Evolutionary conservation across 1,140 invertebrate species (phyloP).

Genomic region (Heliconius nattereri): DNA sequence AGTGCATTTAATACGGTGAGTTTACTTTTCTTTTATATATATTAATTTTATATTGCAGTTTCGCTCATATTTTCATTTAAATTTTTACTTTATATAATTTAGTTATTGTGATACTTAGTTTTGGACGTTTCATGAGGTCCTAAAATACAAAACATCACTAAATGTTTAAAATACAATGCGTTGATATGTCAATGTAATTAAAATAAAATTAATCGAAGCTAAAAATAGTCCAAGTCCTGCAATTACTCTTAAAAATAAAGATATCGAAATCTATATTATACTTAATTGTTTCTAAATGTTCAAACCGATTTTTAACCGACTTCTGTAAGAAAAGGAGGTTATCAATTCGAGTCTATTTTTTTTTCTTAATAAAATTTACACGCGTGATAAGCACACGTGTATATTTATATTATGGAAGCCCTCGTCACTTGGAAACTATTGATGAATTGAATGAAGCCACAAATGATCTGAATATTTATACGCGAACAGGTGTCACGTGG

Average conservation of each 20-base stretch:
- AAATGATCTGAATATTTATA: conserved; percentile 3
- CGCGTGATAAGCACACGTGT: not conserved
- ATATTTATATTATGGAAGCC: not conserved
- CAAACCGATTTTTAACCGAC: not conserved
- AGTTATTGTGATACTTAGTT: not conserved
- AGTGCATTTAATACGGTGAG: conserved; percentile 24
- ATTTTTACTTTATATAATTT: not conserved
- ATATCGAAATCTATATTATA: not conserved
- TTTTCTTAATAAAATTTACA: not conserved
- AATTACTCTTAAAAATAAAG: too few species aligned
- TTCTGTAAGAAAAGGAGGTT: too few species aligned
- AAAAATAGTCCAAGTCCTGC: not conserved
- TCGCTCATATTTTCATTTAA: not conserved
- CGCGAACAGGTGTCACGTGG: not conserved
- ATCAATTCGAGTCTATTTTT: too few species aligned
- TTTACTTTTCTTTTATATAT: conserved; percentile 17
- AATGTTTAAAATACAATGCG: not conserved
- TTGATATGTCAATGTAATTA: not conserved
- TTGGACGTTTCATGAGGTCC: not conserved
- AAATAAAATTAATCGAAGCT: not conserved
- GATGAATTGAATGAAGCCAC: conserved; percentile 1
- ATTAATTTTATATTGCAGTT: not conserved
- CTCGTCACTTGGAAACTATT: not conserved
- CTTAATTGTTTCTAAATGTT: conserved; percentile 2
- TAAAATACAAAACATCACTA: not conserved